phyloP scores from a whole-genome alignment of 1,140 invertebrate genomes.

The Scylla paramamosain region DNA sequence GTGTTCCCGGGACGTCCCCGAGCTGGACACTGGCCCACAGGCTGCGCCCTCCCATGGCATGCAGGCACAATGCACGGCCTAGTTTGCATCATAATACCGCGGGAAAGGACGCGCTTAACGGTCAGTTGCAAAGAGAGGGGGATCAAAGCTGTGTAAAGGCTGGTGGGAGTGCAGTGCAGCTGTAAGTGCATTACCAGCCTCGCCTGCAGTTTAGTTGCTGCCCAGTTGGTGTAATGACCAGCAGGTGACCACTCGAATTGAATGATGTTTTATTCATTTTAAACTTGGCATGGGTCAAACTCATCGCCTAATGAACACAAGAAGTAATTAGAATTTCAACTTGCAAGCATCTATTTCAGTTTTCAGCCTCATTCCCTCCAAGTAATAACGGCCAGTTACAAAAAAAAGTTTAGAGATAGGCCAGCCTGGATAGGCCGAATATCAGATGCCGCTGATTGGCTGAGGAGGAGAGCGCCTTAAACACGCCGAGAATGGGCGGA shows the following conservation, averaged over 20 bases:
- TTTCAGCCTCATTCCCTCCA: constrained; percentile 68
- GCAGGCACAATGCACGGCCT: constrained; percentile 76
- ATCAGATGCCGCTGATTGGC: constrained; percentile 70
- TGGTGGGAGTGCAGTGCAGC: constrained; percentile 70
- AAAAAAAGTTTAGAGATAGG: constrained; percentile 71
- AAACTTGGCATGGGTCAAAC: constrained; percentile 53
- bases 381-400: constrained; percentile 73
- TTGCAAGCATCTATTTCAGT: constrained; percentile 63
- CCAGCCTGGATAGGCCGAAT: constrained; percentile 70
- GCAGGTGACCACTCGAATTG: constrained; percentile 61
- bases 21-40: constrained; percentile 75
- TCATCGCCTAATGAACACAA: constrained; percentile 44
- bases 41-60: constrained; percentile 72
- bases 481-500: constrained; percentile 62
- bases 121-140: constrained; percentile 75
- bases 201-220: constrained; percentile 71
- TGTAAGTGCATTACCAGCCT: constrained; percentile 75
- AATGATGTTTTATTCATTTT: constrained; percentile 72
- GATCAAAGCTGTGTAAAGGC: constrained; percentile 70
- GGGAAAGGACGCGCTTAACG: constrained; percentile 72
- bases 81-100: constrained; percentile 77
- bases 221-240: constrained; percentile 65
- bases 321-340: constrained; percentile 64
- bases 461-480: constrained; percentile 64
- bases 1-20: constrained; percentile 67